Evolutionary conservation across 2,113 vertebrate species (phyloP), one percentile per base, ranked within the genome.

Genomic region (Micronisus gabar): DNA sequence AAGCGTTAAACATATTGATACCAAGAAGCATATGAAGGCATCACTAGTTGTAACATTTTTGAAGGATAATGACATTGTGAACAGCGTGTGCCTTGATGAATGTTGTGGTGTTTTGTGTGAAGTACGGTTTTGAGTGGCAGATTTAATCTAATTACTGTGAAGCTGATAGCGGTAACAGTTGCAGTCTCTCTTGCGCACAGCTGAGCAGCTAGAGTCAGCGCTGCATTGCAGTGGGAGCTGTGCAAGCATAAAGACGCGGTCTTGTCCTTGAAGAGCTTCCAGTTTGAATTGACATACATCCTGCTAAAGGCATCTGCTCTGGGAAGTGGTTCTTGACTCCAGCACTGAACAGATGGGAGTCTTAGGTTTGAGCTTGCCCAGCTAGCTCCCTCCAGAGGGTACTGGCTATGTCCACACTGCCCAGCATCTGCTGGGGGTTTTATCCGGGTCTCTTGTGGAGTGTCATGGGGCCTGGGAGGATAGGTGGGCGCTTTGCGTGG

Each of bases 201-300:
- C 67, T 58, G 78, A 88, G 19, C 58, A 68, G 40, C 43, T 56
- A 15, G 17, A 88, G 47, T 86, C 92, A 68, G 34, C 0, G 0
- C 92, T 86, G 82, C 80, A 71, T 63, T 95, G 91, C 88, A 56
- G 68, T 67, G 73, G 27, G 48, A 89, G 50, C 55, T 72, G 41
- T 61, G 56, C 52, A 81, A 61, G 40, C 38, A 19, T 55, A 56
- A 79, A 76, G 67, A 43, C 30, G 6, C 4, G 2, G 4, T 74
- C 23, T 34, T 95, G 65, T 86, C 86, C 68, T 88, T 83, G 50
- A 83, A 74, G 47, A 56, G 70, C 36, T 88, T 87, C 29, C 50
- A 1, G 0, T 67, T 61, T 55, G 43, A 47, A 8, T 7, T 63
- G 59, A 36, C 0, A 0, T 67, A 12, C 11, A 29, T 74, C 47